Evolutionary conservation across 2,888 invertebrate species (phyloP).

Genomic region (Synergus laeviventris): DNA sequence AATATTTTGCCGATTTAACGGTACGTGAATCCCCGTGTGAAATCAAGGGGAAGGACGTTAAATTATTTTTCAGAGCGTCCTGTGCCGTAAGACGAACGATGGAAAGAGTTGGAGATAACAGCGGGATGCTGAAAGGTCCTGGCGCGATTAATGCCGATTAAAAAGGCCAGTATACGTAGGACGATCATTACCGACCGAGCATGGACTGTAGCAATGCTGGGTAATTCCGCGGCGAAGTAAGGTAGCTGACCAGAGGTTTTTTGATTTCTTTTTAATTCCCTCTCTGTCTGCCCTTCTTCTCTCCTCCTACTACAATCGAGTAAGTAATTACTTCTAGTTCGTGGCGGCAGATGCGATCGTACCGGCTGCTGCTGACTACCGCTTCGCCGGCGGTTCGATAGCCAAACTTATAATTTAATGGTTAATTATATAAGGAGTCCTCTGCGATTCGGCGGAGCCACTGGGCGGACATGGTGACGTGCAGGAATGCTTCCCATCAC

Average conservation of each 20-base stretch:
- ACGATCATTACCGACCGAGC: slow-evolving; percentile 60
- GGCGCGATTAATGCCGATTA: slow-evolving; percentile 65
- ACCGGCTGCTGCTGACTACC: slow-evolving; percentile 52
- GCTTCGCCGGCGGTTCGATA: slow-evolving; percentile 71
- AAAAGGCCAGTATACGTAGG: slow-evolving; percentile 58
- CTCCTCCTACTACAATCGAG: slow-evolving; percentile 49
- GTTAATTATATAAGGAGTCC: slow-evolving; percentile 75
- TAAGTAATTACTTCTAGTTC: slow-evolving; percentile 73
- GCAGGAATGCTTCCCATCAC: slow-evolving; percentile 53
- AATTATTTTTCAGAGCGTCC: slow-evolving; percentile 7
- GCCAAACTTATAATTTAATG: slow-evolving; percentile 76
- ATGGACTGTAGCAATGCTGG: slow-evolving; percentile 30
- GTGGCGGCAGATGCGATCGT: slow-evolving; percentile 56
- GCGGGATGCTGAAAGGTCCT: slow-evolving; percentile 47
- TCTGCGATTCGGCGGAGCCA: slow-evolving; percentile 73
- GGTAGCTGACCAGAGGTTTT: slow-evolving; percentile 43
- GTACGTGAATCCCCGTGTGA: neutral
- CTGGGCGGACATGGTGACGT: slow-evolving; percentile 75
- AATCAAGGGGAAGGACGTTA: neutral
- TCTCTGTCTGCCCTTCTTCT: slow-evolving; percentile 49
- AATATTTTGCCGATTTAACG: slow-evolving; percentile 1
- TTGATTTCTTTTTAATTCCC: slow-evolving; percentile 49
- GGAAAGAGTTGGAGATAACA: slow-evolving; percentile 15
- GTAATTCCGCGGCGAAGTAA: slow-evolving; percentile 67
- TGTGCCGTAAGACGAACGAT: neutral